Base-by-base conservation (phyloP, 2,797 vertebrate genomes). In the Lacerta viridis region DNA sequence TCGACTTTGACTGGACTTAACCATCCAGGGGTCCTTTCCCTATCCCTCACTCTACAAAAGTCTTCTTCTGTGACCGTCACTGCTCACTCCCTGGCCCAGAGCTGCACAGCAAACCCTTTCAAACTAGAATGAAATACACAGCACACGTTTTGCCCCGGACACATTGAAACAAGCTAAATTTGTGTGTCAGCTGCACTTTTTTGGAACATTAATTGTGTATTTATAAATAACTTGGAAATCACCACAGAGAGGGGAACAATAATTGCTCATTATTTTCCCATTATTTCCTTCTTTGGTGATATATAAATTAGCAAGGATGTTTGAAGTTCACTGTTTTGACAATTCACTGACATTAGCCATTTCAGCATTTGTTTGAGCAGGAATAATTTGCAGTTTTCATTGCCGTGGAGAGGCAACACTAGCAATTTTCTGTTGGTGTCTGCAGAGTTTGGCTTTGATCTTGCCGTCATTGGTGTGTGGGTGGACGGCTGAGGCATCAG, bases 231-330 rank as follows among this genome's bases (percentile, higher is more conserved):
- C 93, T 95, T 95, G 89, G 88, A 93, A 50, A 91, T 91, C 95
- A 95, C 89, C 90, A 92, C 84, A 86, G 85, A 88, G 91, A 92
- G 87, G 89, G 79, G 29, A 89, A 90, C 91, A 94, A 89, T 93
- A 95, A 95, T 68, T 95, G 93, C 95, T 95, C 74, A 0, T 96
- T 94, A 96, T 94, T 93, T 93, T 91, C 86, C 92, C 92, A 95
- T 95, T 96, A 93, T 95, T 95, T 94, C 86, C 94, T 94, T 92
- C 93, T 93, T 94, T 96, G 95, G 92, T 91, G 93, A 92, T 90
- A 94, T 91, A 94, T 93, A 96, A 95, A 95, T 95, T 91, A 91
- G 82, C 0, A 0, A 92, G 91, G 85, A 95, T 92, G 87, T 92
- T 92, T 89, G 92, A 90, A 92, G 89, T 90, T 94, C 90, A 90